Evolutionary conservation across 2,113 vertebrate species (phyloP).

Genomic region (Chaetodon auriga): DNA sequence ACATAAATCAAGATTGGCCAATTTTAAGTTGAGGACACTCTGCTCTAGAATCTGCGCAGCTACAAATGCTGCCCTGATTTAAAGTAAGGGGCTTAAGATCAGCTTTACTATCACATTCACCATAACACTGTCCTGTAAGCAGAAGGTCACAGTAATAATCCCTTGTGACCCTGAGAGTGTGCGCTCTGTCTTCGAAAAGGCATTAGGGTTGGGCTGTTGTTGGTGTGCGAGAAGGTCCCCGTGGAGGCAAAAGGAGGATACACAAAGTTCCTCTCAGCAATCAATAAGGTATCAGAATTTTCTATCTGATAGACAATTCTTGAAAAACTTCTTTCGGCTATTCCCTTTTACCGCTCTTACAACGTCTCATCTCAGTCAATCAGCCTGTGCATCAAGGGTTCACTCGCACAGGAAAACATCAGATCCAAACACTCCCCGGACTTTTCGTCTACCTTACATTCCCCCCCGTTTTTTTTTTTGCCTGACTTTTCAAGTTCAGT

Average conservation of each 20-base stretch:
- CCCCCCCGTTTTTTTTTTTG: neutral
- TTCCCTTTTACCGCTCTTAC: neutral
- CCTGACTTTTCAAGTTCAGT: slow-evolving; percentile 18
- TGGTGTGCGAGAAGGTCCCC: neutral
- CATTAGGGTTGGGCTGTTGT: slow-evolving; percentile 33
- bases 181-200: slow-evolving; percentile 16
- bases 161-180: neutral
- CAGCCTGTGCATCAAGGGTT: neutral
- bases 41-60: neutral
- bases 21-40: neutral
- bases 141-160: slow-evolving; percentile 31
- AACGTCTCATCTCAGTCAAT: slow-evolving; percentile 14
- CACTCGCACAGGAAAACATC: neutral
- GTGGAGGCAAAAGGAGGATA: neutral
- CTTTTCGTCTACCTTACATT: neutral
- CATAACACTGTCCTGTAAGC: neutral
- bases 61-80: neutral
- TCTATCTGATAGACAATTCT: neutral
- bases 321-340: slow-evolving; percentile 9
- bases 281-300: neutral
- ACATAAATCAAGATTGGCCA: neutral
- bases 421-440: neutral
- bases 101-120: slow-evolving; percentile 1
- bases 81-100: neutral
- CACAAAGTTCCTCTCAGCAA: neutral